Conservation (phyloP, 2,888 invertebrate genomes). For the Pseudococcus viburni region DNA sequence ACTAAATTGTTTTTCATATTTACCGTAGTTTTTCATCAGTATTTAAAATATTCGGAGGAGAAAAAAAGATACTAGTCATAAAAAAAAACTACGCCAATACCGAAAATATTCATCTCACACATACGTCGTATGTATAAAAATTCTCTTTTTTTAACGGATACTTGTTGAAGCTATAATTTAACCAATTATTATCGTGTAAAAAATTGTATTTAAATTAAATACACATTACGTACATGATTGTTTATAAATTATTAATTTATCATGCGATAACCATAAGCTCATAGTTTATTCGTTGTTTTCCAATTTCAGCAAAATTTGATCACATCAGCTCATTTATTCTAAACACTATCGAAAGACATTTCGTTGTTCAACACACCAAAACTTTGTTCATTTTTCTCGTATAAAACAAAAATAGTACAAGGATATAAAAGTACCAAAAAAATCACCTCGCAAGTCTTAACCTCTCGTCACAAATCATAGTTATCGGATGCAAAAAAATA, state of each 20-base stretch:
- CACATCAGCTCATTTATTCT: conserved; percentile 2
- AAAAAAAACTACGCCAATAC: neutral
- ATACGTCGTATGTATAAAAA: conserved; percentile 23
- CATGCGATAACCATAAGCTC: conserved; percentile 44
- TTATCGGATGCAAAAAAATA: conserved; percentile 15
- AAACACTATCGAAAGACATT: neutral
- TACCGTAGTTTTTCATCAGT: conserved; percentile 31
- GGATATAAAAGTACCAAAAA: neutral
- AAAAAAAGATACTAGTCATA: conserved; percentile 27
- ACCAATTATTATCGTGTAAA: conserved; percentile 29
- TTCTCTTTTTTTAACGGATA: conserved; percentile 16
- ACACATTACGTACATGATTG: conserved; percentile 36
- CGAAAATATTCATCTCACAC: neutral
- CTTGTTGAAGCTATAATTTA: neutral
- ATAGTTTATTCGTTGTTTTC: neutral
- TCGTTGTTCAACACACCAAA: neutral
- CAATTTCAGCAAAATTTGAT: neutral
- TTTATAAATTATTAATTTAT: conserved; percentile 1
- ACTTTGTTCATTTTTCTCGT: neutral
- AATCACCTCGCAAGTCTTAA: neutral
- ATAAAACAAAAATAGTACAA: neutral
- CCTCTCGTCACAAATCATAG: neutral
- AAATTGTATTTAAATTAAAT: conserved; percentile 50
- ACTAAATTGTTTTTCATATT: neutral
- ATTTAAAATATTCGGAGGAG: neutral